Conservation (phyloP, 2,888 invertebrate species). For the Rhaphigaster nebulosa region DNA sequence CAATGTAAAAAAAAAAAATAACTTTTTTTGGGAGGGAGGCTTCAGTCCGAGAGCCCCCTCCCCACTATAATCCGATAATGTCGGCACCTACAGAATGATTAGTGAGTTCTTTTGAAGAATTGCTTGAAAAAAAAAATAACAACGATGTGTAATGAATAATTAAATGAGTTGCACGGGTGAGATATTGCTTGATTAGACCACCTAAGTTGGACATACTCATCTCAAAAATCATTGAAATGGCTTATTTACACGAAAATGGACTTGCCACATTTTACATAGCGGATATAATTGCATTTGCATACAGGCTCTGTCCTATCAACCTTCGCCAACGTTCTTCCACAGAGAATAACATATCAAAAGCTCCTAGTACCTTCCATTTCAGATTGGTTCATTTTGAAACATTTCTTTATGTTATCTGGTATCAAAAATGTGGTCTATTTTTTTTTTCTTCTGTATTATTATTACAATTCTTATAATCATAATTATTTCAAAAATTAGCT, state of each 20-base stretch:
- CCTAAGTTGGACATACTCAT: neutral
- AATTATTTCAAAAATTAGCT: neutral
- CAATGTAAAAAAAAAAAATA: no score
- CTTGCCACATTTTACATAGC: conserved; percentile 23
- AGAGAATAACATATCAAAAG: conserved; percentile 23
- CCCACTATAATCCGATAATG: no score
- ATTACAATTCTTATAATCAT: neutral
- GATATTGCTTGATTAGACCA: neutral
- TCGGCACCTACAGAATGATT: no score
- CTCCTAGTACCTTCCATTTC: neutral
- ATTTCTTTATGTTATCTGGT: neutral
- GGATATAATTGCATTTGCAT: conserved; percentile 35
- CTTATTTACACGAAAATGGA: conserved; percentile 23
- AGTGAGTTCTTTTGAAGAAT: neutral
- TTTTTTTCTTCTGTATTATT: neutral
- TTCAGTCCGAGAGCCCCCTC: no score
- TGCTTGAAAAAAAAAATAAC: neutral
- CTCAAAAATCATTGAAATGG: neutral
- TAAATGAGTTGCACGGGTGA: neutral
- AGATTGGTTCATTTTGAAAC: neutral
- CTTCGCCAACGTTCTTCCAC: neutral
- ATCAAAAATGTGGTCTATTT: neutral
- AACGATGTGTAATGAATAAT: neutral
- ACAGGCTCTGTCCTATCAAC: conserved; percentile 23
- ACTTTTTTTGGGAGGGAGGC: no score